Evolutionary conservation across 1,140 invertebrate species (phyloP).

Genomic region (Panagrolaimus sp.): DNA sequence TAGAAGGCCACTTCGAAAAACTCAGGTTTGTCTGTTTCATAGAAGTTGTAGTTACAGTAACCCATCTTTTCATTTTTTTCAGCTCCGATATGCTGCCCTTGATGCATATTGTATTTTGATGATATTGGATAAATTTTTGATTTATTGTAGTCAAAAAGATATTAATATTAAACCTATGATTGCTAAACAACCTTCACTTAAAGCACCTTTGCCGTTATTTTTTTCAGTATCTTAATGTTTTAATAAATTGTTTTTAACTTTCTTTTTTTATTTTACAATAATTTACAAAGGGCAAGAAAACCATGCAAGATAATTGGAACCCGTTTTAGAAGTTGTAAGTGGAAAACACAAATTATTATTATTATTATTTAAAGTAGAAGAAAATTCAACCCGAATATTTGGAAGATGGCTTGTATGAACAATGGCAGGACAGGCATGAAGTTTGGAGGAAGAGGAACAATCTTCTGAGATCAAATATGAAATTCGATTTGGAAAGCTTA

Average conservation of each 20-base stretch:
- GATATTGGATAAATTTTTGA: conserved; percentile 2
- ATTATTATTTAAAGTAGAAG: too few species aligned
- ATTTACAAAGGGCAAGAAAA: too few species aligned
- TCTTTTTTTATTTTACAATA: too few species aligned
- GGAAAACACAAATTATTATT: too few species aligned
- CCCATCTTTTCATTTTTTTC: background rate
- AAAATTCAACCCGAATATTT: too few species aligned
- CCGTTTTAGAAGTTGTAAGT: background rate
- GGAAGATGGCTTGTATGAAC: too few species aligned
- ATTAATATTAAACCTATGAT: background rate
- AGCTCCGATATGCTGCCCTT: background rate
- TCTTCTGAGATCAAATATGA: too few species aligned
- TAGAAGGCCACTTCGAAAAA: background rate
- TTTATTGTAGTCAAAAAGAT: background rate
- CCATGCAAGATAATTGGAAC: background rate
- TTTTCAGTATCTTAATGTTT: background rate
- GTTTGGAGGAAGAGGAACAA: too few species aligned
- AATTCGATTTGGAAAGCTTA: background rate
- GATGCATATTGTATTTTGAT: conserved; percentile 13
- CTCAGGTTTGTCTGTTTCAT: background rate
- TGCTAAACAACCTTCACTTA: background rate
- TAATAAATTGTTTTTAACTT: too few species aligned
- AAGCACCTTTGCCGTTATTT: background rate
- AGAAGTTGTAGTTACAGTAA: background rate
- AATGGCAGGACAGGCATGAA: background rate